Evolutionary conservation across 2,888 invertebrate species (phyloP), one percentile per base, ranked within the genome.

Genomic region (Cryptus armator): DNA sequence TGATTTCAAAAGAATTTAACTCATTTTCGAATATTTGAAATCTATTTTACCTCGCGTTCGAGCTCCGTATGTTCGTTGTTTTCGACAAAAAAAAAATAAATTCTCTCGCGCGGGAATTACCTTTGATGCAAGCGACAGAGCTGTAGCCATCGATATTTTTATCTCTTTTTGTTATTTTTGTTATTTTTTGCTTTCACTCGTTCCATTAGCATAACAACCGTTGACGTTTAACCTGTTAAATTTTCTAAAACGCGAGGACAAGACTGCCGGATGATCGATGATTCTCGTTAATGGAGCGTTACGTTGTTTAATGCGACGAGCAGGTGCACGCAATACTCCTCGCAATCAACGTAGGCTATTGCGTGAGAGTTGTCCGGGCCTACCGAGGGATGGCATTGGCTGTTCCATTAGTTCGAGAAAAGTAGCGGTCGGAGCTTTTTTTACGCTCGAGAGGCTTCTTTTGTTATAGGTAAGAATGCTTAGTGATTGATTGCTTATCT

Each of bases 301-400:
- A 62, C 12, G 32, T 62, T 29, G 29, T 62, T 29, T 14, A 29
- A 32, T 12, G 62, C 29, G 32, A 62, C 32, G 62, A 32, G 7
- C 24, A 56, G 53, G 19, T 19, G 53, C 53, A 56, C 10, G 6
- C 32, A 29, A 59, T n/a, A 59, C 24, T 32, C 59, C 56, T 12
- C 12, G 12, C 68, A 29, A 29, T 43, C 51, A 6, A 3, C 16
- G 6, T 24, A 53, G n/a, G 6, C 32, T 56, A 10, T 24, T 9
- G 0, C 4, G 24, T 24, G 37, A 51, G 64, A 72, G 82, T 37
- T 82, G n/a, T 46, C 44, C 14, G 1, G 59, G 44, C 14, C 37
- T 46, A 6, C 77, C 82, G 67, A 77, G 37, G 19, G 82, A 82
- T 77, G 82, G 77, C 82, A 56, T 56, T 72, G 29, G 37, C 37